A percentile compares a stretch with the other conserved stretches of the same genome.
These are phyloP conservation scores for Musca vetustissima DNA, from an alignment of 1,140 invertebrate genomes.

Conservation along the genomic window DNA sequence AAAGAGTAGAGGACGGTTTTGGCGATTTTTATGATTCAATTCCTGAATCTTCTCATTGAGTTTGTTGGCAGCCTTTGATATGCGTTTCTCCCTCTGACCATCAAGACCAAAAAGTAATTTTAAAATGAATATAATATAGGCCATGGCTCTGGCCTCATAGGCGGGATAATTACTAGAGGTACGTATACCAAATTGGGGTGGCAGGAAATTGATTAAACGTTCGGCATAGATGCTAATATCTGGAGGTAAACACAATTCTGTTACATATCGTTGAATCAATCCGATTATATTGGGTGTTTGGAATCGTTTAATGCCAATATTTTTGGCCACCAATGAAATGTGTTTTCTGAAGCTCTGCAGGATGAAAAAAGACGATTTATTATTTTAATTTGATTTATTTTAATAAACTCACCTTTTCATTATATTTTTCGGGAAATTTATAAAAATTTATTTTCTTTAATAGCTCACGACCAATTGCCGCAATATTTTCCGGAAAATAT, in stretches of 20 bases:
- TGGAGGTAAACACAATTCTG: constrained; percentile 62
- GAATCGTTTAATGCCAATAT: constrained; percentile 37
- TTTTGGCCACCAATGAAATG: constrained; percentile 31
- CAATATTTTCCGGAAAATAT: constrained; percentile 61
- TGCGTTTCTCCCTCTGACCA: constrained; percentile 62
- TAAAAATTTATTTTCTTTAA: constrained; percentile 44
- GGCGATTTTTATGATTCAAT: neutral
- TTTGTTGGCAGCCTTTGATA: constrained; percentile 59
- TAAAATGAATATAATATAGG: constrained; percentile 64
- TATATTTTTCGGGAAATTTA: constrained; percentile 32
- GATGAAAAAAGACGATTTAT: neutral
- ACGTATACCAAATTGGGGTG: constrained; percentile 53
- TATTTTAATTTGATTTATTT: neutral
- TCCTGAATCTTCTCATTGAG: constrained; percentile 50
- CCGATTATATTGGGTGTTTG: constrained; percentile 58
- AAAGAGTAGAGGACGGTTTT: constrained; percentile 57
- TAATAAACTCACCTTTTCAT: constrained; percentile 32
- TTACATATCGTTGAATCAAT: constrained; percentile 59
- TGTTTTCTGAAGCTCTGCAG: constrained; percentile 18
- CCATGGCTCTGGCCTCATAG: constrained; percentile 65
- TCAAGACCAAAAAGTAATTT: constrained; percentile 68
- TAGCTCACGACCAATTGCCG: constrained; percentile 39
- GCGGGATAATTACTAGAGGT: constrained; percentile 52
- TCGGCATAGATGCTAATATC: constrained; percentile 38
- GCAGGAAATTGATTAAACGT: constrained; percentile 51